Percentiles rank a stretch among this genome's conserved stretches.
Conservation (phyloP, 2,797 vertebrate species). For the Antennarius maculatus region DNA sequence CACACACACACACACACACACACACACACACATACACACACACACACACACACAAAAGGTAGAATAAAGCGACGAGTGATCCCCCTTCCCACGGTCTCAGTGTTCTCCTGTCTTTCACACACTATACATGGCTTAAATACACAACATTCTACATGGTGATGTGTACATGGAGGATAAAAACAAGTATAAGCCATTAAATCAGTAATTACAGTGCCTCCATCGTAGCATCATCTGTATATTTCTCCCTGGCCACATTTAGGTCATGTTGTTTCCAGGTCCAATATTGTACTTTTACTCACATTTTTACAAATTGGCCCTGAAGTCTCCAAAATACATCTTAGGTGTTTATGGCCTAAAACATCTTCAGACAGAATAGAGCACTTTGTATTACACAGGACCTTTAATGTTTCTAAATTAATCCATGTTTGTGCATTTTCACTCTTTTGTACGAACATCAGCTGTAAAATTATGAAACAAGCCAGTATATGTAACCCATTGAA, state of each 20-base stretch:
- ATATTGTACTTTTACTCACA: too few species aligned
- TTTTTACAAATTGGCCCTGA: too few species aligned
- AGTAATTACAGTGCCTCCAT: slow-evolving; percentile 38
- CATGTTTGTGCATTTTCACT: slow-evolving; percentile 4
- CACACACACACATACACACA: neutral
- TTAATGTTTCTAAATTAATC: slow-evolving; percentile 17
- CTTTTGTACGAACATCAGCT: neutral
- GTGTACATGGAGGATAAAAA: slow-evolving; percentile 27
- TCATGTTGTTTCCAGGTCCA: slow-evolving; percentile 16
- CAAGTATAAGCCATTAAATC: slow-evolving; percentile 43
- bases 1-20: neutral
- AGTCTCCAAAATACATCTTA: too few species aligned
- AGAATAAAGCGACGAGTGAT: slow-evolving; percentile 69
- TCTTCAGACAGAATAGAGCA: too few species aligned
- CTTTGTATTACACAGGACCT: too few species aligned
- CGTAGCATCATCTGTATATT: neutral
- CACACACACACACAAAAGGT: slow-evolving; percentile 7
- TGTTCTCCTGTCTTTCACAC: slow-evolving; percentile 40
- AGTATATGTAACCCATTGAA: neutral
- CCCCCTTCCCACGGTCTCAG: slow-evolving; percentile 35
- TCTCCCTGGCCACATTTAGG: slow-evolving; percentile 16
- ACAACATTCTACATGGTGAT: slow-evolving; percentile 50
- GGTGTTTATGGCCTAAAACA: too few species aligned
- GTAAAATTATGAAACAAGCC: neutral
- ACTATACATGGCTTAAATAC: slow-evolving; percentile 39